These are phyloP conservation scores for Molossus molossus DNA, from an alignment of 2,797 vertebrate genomes.

Conservation along the genomic window DNA sequence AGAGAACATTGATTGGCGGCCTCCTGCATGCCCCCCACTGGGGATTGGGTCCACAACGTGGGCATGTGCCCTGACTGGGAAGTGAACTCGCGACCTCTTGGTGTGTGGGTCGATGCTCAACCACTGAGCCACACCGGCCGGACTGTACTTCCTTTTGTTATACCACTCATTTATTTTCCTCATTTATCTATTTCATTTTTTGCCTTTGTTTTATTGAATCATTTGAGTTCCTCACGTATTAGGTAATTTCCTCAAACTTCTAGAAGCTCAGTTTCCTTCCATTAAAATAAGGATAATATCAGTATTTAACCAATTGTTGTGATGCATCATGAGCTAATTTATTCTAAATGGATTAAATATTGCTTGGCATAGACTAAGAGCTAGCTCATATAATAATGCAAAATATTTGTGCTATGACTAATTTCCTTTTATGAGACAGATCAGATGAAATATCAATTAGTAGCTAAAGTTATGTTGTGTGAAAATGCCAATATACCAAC, in stretches of 20 bases:
- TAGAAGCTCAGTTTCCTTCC: neutral
- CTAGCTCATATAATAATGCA: conserved; percentile 32
- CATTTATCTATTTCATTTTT: neutral
- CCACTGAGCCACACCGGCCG: no score
- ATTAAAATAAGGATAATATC: neutral
- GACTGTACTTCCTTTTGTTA: neutral
- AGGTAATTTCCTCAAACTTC: conserved; percentile 11
- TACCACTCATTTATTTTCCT: neutral
- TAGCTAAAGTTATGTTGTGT: neutral
- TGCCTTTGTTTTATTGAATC: conserved; percentile 20
- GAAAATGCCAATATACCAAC: neutral
- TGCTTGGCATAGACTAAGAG: neutral
- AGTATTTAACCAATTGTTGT: neutral
- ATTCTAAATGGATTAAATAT: conserved; percentile 1
- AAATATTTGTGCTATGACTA: conserved; percentile 34
- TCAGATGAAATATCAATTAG: conserved; percentile 14
- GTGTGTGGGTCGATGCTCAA: no score
- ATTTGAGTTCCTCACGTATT: conserved; percentile 18
- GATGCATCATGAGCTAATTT: neutral
- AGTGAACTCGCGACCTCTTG: no score
- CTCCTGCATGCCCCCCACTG: no score
- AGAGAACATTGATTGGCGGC: no score
- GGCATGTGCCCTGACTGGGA: no score
- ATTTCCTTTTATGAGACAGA: conserved; percentile 34
- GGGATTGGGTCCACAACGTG: no score